These are phyloP conservation scores for Clytia hemisphaerica DNA, from an alignment of 30 jellyfish, hydroid and myxozoan species.

Conservation along the genomic window DNA sequence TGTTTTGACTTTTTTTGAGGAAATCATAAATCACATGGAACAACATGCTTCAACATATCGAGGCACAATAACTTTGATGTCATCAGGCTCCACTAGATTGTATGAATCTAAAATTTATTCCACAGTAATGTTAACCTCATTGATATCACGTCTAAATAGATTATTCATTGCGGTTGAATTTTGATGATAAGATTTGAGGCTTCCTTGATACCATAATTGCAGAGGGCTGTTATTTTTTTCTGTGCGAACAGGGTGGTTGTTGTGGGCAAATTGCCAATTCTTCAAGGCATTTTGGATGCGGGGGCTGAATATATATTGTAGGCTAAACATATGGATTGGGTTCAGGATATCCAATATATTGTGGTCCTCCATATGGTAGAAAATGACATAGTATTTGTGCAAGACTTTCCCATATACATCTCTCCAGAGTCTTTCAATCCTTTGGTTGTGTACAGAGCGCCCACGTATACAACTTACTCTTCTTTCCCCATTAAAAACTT, in stretches of 20 bases:
- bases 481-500: neutral
- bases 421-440: neutral
- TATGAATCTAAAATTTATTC: neutral
- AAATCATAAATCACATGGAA: too few relatives aligned
- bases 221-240: slow-evolving; percentile 7
- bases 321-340: neutral
- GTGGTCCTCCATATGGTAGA: slow-evolving; percentile 6
- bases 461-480: neutral
- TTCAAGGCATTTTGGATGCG: neutral
- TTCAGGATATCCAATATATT: neutral
- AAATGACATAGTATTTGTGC: neutral
- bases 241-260: slow-evolving; percentile 7
- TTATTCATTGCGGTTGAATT: slow-evolving; percentile 8
- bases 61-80: neutral
- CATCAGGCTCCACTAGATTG: slow-evolving; percentile 12
- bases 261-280: slow-evolving; percentile 1
- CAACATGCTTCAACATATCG: too few relatives aligned
- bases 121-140: neutral
- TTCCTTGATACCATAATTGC: slow-evolving; percentile 5
- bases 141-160: neutral
- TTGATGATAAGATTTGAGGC: neutral
- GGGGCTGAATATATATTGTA: neutral
- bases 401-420: neutral
- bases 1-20: too few relatives aligned
- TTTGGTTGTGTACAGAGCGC: neutral